A percentile compares a stretch with the other conserved stretches of the same genome.
Evolutionary conservation across 2,797 vertebrate species (phyloP).

Genomic region (Potorous gilbertii): DNA sequence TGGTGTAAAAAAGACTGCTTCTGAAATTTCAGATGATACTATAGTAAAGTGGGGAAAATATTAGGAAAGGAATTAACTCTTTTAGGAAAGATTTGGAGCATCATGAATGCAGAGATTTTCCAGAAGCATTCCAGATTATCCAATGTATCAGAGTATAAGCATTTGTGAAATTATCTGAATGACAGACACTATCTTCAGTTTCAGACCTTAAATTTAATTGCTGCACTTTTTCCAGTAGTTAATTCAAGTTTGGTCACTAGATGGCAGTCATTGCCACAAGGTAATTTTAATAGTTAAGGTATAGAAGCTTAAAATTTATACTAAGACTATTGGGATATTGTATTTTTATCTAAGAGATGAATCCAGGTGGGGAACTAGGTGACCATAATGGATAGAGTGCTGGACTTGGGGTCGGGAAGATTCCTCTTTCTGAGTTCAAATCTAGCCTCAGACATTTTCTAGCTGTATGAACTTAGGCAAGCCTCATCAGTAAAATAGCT

Average conservation of each 20-base stretch:
- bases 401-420: neutral
- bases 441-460: neutral
- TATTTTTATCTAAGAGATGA: neutral
- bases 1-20: neutral
- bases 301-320: neutral
- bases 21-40: neutral
- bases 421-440: neutral
- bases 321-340: neutral
- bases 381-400: neutral
- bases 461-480: neutral
- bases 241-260: constrained; percentile 59
- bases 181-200: neutral
- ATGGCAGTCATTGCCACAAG: constrained; percentile 66
- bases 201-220: neutral
- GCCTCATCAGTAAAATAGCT: neutral
- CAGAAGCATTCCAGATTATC: neutral
- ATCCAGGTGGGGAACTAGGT: neutral
- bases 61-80: constrained; percentile 18
- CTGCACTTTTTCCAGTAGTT: neutral
- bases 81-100: neutral
- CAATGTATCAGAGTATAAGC: neutral
- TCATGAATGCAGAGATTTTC: neutral
- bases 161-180: neutral
- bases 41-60: neutral
- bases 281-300: constrained; percentile 32